Evolutionary conservation across 2,113 vertebrate species (phyloP).

Genomic region (Mesembrinibis cayennensis): DNA sequence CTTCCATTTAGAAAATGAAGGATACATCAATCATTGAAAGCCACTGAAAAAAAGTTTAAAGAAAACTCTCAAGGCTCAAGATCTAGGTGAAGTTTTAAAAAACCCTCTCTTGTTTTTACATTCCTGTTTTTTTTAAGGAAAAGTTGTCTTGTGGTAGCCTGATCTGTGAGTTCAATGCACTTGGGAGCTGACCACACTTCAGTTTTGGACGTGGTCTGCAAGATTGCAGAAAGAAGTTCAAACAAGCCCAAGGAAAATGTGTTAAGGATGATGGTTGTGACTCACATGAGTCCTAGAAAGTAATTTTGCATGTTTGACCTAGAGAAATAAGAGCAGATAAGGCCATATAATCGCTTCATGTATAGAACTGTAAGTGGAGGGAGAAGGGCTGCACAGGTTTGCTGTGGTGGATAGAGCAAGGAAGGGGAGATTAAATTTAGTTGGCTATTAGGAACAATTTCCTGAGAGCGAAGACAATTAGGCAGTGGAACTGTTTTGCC

Average conservation of each 20-base stretch:
- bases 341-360: rapidly evolving
- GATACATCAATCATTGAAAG: neutral
- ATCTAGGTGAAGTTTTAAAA: neutral
- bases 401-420: rapidly evolving
- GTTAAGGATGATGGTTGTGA: neutral
- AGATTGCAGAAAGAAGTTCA: neutral
- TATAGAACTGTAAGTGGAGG: neutral
- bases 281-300: neutral
- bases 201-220: neutral
- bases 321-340: neutral
- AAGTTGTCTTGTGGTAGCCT: neutral
- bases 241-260: neutral
- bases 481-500: constrained; percentile 64
- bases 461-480: constrained; percentile 63
- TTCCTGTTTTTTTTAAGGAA: neutral
- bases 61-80: neutral
- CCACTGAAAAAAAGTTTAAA: neutral
- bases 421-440: constrained; percentile 55
- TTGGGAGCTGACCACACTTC: neutral
- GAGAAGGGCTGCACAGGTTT: neutral
- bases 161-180: neutral
- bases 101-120: neutral
- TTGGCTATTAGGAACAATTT: constrained; percentile 61
- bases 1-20: neutral
- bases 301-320: neutral